A percentile compares a stretch with the other conserved stretches of the same genome.
phyloP scores from a whole-genome alignment of 2,888 invertebrate species.

The Drepanosiphum platanoidis region DNA sequence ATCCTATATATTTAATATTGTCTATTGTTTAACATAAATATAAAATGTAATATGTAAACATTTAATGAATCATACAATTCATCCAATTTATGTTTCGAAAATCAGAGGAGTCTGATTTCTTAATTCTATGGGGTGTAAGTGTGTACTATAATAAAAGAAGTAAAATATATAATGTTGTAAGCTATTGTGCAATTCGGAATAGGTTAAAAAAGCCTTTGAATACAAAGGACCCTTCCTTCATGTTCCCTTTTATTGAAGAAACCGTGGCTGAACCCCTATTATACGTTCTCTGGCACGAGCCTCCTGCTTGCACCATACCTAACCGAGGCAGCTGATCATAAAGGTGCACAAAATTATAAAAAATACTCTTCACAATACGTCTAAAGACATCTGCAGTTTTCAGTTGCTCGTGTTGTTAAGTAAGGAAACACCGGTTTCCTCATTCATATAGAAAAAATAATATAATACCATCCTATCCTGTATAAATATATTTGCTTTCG shows the following conservation, averaged over 20 bases:
- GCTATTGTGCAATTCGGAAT: conserved; percentile 3
- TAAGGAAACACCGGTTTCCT: conserved; percentile 46
- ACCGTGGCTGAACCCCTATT: background rate
- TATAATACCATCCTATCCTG: background rate
- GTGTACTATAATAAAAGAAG: conserved; percentile 7
- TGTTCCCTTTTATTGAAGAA: background rate
- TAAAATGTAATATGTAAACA: background rate
- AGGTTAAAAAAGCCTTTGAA: conserved; percentile 11
- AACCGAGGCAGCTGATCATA: conserved; percentile 42
- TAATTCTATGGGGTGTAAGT: conserved; percentile 6
- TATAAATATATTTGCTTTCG: background rate
- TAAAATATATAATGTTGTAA: conserved; percentile 2
- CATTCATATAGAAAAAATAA: background rate
- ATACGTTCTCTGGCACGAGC: conserved; percentile 28
- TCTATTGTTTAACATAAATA: background rate
- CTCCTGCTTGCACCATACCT: conserved; percentile 44
- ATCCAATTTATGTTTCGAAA: background rate
- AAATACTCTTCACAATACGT: conserved; percentile 35
- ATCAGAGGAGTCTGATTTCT: conserved; percentile 5
- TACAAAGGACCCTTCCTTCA: conserved; percentile 2
- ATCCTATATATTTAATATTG: background rate
- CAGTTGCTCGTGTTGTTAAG: conserved; percentile 1
- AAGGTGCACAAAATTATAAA: conserved; percentile 45
- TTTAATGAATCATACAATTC: background rate
- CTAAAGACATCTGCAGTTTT: conserved; percentile 46